Evolutionary conservation across 2,797 vertebrate species (phyloP), one percentile per base, ranked within the genome.

Genomic region (Squalus acanthias): DNA sequence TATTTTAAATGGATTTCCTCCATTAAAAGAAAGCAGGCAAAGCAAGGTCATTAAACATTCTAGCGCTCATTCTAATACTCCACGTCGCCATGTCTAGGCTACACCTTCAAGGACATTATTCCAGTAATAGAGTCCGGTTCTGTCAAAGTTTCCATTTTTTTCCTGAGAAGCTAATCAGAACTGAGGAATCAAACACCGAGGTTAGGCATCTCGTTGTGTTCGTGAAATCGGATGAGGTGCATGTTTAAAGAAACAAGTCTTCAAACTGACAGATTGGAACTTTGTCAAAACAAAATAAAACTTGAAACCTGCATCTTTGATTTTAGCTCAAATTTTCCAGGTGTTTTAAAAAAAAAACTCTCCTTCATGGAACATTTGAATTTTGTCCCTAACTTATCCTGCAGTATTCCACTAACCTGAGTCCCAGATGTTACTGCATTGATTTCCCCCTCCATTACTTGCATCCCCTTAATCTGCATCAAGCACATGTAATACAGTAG

Each of bases 201-300:
- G 33, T 95, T 72, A 46, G 69, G 46, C 94, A 76, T 74, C 70
- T 57, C 69, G 76, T 76, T 76, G 94, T 57, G 26, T 74, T 60
- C 46, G 70, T 76, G 70, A 57, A 95, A 95, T 76, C 4, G 50
- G 72, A 57, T 72, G 69, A 95, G 93, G 94, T 57, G 70, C 94
- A 57, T 69, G 29, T 72, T 95, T 95, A 95, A 95, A 76, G 24
- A n/a, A 95, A 74, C 70, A 53, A 17, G 50, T 76, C 69, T 95
- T 95, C 69, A 95, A 57, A 57, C 1, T 95, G 94, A 95, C 94
- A 95, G 70, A 57, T 76, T 57, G 50, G 72, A 76, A n/a, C 50
- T 53, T 72, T 72, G 94, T 76, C 94, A 95, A 57, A 57, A 57
- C 94, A 76, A 20, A 29, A 60, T 20, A n/a, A 46, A 95, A 60